A percentile compares a stretch with the other conserved stretches of the same genome.
Evolutionary conservation across 2,888 invertebrate genomes (phyloP).

Genomic region (Chloromyia formosa): DNA sequence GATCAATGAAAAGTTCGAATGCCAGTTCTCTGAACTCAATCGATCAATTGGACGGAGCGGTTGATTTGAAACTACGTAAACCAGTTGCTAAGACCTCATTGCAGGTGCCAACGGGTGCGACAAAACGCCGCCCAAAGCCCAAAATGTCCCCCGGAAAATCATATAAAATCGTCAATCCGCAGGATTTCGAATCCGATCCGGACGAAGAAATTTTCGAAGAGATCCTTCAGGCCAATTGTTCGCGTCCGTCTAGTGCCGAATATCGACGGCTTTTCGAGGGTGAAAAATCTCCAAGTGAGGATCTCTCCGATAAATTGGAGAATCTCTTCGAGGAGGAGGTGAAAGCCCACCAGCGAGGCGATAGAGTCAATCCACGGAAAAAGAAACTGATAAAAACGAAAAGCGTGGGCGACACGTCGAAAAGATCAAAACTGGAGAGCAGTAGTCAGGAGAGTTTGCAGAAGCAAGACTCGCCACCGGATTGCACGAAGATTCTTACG

Average conservation of each 20-base stretch:
- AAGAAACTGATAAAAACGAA: conserved; percentile 54
- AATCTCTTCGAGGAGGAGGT: conserved; percentile 54
- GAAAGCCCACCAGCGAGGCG: conserved; percentile 1
- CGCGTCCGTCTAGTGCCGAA: conserved; percentile 60
- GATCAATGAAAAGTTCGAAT: background rate
- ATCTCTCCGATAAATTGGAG: conserved; percentile 62
- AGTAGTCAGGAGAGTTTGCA: conserved; percentile 46
- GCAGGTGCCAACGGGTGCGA: conserved; percentile 46
- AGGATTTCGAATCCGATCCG: conserved; percentile 55
- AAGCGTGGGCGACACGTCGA: conserved; percentile 56
- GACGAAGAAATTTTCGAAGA: conserved; percentile 61
- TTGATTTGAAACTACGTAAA: conserved; percentile 54
- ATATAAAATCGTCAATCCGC: background rate
- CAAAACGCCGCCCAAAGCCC: conserved; percentile 25
- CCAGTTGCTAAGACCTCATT: conserved; percentile 53
- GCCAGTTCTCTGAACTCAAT: conserved; percentile 53
- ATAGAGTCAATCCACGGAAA: conserved; percentile 46
- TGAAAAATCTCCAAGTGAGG: conserved; percentile 62
- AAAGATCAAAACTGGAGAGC: background rate
- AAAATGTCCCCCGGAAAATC: background rate
- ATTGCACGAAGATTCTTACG: conserved; percentile 35
- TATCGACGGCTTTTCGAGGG: conserved; percentile 61
- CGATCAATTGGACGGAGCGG: conserved; percentile 63
- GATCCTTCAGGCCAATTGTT: conserved; percentile 56
- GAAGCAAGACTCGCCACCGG: conserved; percentile 51